phyloP scores from a whole-genome alignment of 1,140 invertebrate genomes.

The Lepeophtheirus salmonis region DNA sequence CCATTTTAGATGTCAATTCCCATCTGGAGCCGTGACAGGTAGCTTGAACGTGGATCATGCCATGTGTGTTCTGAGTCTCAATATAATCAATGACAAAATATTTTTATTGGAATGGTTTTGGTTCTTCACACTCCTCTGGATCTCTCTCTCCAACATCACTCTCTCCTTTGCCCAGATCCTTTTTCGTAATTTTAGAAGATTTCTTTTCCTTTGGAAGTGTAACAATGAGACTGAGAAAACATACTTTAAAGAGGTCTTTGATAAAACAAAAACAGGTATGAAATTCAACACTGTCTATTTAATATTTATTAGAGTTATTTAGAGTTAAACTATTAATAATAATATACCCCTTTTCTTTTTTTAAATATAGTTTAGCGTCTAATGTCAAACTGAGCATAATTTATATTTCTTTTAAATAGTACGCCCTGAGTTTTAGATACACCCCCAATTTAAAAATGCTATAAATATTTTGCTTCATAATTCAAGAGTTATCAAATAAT shows the following conservation, averaged over 20 bases:
- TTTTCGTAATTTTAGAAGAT: background rate
- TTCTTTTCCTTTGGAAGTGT: background rate
- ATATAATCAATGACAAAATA: conserved; percentile 25
- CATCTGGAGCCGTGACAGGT: conserved; percentile 10
- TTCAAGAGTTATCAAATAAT: no score
- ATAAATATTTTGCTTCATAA: no score
- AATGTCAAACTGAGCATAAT: no score
- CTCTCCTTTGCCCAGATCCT: background rate
- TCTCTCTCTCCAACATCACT: conserved; percentile 17
- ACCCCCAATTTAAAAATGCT: no score
- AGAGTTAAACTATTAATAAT: no score
- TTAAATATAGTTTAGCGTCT: no score
- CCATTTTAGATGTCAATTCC: conserved; percentile 14
- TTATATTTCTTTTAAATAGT: no score
- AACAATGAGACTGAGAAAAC: background rate
- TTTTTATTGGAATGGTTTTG: conserved; percentile 25
- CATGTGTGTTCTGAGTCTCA: conserved; percentile 20
- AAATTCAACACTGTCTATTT: background rate
- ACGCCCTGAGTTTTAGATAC: no score
- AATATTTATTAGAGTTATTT: background rate
- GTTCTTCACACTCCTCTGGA: conserved; percentile 22
- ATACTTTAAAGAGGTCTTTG: background rate
- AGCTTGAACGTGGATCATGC: conserved; percentile 15
- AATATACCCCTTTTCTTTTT: no score
- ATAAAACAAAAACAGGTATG: background rate